Evolutionary conservation across 2,888 invertebrate genomes (phyloP), one percentile per base, ranked within the genome.

Genomic region (Drosophila formosana): DNA sequence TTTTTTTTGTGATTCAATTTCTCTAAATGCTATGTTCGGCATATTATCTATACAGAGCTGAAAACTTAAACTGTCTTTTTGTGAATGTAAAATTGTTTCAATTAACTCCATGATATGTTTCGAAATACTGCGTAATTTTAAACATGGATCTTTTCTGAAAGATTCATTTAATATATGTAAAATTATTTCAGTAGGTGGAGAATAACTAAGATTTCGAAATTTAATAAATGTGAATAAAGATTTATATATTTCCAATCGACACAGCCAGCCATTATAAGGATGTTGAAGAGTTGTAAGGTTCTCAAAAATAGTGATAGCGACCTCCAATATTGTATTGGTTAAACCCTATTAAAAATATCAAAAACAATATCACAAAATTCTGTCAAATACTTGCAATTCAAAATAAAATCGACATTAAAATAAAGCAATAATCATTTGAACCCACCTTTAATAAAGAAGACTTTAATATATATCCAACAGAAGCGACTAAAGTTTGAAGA

Each of bases 231-330:
- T 25, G 5, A 60, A 63, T 53, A 76, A 18, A 4, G 72, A 53
- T 26, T 68, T 57, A 34, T 72, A 72, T 11, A 76, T 23, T 57
- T 67, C 76, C 3, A 72, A 28, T 13, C 76, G 76, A 49, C 58
- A 76, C 0, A 46, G 9, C 76, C 72, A 76, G 13, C 72, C 50
- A 11, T 32, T 60, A 39, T 76, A 76, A 6, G 55, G 51, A 41
- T n/a, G 11, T 25, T 68, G 32, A 2, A 51, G n/a, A n/a, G 25
- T 32, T 9, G 25, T 18, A 7, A 41, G 37, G 5, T 45, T 57
- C 25, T 76, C 60, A 28, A 47, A 61, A 11, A 76, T 55, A 32
- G 60, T 32, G 7, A 60, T 3, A n/a, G 47, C 52, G 9, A 63
- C 68, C 46, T 66, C 62, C 56, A 72, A 63, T 28, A 76, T 2